These are phyloP conservation scores for Myathropa florea DNA, from an alignment of 2,888 invertebrate genomes.

Conservation along the genomic window DNA sequence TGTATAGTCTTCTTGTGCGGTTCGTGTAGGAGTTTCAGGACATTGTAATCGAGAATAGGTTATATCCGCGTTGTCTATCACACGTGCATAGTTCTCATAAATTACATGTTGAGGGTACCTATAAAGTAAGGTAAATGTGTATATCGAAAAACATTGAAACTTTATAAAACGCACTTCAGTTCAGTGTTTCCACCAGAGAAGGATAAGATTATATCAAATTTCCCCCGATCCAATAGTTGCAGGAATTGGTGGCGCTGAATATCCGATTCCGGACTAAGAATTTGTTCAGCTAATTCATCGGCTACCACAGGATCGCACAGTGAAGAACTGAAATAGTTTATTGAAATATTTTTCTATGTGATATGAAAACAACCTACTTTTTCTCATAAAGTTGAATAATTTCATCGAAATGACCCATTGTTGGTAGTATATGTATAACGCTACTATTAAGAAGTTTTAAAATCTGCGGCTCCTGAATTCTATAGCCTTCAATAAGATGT, in stretches of 20 bases:
- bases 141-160: neutral
- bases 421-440: slow-evolving; percentile 91
- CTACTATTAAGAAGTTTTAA: slow-evolving; percentile 85
- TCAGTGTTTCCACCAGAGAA: slow-evolving; percentile 88
- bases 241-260: slow-evolving; percentile 82
- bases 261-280: slow-evolving; percentile 81
- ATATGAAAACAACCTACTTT: neutral
- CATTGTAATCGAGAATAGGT: slow-evolving; percentile 76
- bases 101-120: slow-evolving; percentile 77
- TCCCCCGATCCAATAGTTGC: slow-evolving; percentile 84
- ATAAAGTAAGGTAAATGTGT: neutral
- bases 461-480: slow-evolving; percentile 85
- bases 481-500: slow-evolving; percentile 88
- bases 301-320: slow-evolving; percentile 78
- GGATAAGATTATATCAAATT: slow-evolving; percentile 87
- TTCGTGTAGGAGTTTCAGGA: slow-evolving; percentile 73
- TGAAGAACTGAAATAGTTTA: slow-evolving; percentile 73
- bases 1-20: slow-evolving; percentile 76
- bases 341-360: neutral
- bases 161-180: slow-evolving; percentile 81
- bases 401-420: slow-evolving; percentile 75
- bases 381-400: slow-evolving; percentile 66
- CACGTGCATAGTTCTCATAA: slow-evolving; percentile 76
- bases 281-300: slow-evolving; percentile 85
- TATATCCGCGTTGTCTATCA: slow-evolving; percentile 77